These are phyloP conservation scores for Equus przewalskii DNA, from an alignment of 2,113 vertebrate genomes.

Conservation along the genomic window DNA sequence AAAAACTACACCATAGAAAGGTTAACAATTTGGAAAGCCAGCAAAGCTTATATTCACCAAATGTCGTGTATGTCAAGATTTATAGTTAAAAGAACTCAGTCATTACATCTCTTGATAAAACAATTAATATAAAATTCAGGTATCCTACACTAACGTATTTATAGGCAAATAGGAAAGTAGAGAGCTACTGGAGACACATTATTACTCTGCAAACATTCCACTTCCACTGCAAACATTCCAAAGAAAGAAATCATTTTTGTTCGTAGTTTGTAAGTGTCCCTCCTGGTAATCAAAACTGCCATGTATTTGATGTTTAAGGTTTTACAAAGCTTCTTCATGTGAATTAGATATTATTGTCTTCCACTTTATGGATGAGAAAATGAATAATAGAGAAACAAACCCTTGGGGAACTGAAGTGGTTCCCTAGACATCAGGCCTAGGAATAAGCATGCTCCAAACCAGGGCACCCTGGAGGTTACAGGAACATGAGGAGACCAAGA, in stretches of 20 bases:
- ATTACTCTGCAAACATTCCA: not conserved
- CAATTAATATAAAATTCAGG: slow-evolving; percentile 1
- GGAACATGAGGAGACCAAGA: not conserved
- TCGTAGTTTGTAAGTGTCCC: not conserved
- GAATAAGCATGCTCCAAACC: not conserved
- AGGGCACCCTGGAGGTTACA: not conserved
- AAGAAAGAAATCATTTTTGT: not conserved
- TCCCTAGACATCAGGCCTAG: not conserved
- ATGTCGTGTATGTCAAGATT: not conserved
- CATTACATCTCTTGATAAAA: not conserved
- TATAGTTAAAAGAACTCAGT: slow-evolving; percentile 11
- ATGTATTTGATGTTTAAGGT: slow-evolving; percentile 15
- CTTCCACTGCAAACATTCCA: not conserved
- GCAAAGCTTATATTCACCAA: not conserved
- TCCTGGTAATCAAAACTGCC: not conserved
- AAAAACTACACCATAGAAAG: not conserved
- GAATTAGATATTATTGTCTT: not conserved
- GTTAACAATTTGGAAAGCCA: not conserved
- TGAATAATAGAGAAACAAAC: not conserved
- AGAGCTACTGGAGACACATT: not conserved
- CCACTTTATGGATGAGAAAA: not conserved
- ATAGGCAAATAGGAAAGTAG: slow-evolving; percentile 2
- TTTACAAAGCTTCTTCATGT: slow-evolving; percentile 7
- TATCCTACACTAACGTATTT: not conserved
- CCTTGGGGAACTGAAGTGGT: not conserved